These are phyloP conservation scores for Dipodomys stephensi DNA, from an alignment of 2,113 vertebrate genomes.

Conservation along the genomic window DNA sequence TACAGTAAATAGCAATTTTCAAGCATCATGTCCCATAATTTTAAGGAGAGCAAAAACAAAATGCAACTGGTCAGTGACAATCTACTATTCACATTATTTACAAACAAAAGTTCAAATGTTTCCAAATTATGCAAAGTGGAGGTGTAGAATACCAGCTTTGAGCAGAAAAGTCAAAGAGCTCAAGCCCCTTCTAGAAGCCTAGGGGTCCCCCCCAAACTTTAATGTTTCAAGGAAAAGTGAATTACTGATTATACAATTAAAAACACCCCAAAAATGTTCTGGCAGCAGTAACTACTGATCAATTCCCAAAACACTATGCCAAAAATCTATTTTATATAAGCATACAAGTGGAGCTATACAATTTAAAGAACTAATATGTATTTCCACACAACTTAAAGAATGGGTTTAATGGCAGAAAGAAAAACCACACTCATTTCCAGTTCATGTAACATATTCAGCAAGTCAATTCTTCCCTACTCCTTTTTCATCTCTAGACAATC, in stretches of 20 bases:
- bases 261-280: constrained; percentile 9
- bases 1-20: constrained; percentile 28
- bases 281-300: not conserved
- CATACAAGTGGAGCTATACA: not conserved
- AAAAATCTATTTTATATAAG: not conserved
- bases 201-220: not conserved
- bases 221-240: not conserved
- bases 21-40: not conserved
- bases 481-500: not conserved
- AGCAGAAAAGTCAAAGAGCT: not conserved
- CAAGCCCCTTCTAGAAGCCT: not conserved
- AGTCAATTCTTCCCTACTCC: not conserved
- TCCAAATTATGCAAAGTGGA: not conserved
- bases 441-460: not conserved
- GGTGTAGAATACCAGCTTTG: too few species aligned
- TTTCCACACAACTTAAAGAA: not conserved
- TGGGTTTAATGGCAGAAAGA: not conserved
- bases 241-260: not conserved
- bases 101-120: constrained; percentile 22
- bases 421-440: not conserved
- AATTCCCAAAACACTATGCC: not conserved
- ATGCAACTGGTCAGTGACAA: not conserved
- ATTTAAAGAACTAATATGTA: not conserved
- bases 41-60: not conserved
- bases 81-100: not conserved